phyloP scores from a whole-genome alignment of 2,797 vertebrate species.

The Sebastes hubbsi region DNA sequence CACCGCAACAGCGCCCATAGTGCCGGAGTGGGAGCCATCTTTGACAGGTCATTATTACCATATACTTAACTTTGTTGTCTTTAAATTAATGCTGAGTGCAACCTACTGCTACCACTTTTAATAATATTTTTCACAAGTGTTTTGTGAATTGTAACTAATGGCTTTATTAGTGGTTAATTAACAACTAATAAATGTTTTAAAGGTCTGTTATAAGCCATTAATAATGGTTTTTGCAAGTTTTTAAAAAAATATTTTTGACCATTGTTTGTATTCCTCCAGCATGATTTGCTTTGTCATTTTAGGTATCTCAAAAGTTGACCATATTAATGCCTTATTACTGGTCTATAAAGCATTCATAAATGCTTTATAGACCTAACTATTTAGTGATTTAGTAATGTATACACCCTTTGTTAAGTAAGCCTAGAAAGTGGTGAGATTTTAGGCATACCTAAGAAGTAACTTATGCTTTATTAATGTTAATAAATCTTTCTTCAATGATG shows the following conservation, averaged over 20 bases:
- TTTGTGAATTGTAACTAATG: not conserved
- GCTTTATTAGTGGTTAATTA: not conserved
- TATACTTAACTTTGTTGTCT: not conserved
- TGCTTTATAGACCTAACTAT: not conserved
- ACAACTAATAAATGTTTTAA: not conserved
- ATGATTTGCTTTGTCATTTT: not conserved
- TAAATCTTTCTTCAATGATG: too few species aligned
- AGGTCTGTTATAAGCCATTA: not conserved
- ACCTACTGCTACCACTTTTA: not conserved
- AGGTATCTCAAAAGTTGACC: not conserved
- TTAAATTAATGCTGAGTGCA: not conserved
- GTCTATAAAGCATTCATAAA: not conserved
- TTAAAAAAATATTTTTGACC: not conserved
- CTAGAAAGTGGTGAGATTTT: too few species aligned
- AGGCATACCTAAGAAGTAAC: too few species aligned
- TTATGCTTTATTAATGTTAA: too few species aligned
- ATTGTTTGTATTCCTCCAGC: not conserved
- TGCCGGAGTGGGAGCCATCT: conserved; percentile 98
- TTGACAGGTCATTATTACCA: conserved; percentile 88
- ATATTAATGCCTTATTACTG: not conserved
- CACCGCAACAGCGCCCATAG: conserved; percentile 98
- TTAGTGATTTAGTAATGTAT: too few species aligned
- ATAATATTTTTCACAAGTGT: not conserved
- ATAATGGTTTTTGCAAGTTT: not conserved
- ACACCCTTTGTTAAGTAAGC: too few species aligned